Base-by-base conservation (phyloP, 2,113 vertebrate species). In the Apodemus speciosus region DNA sequence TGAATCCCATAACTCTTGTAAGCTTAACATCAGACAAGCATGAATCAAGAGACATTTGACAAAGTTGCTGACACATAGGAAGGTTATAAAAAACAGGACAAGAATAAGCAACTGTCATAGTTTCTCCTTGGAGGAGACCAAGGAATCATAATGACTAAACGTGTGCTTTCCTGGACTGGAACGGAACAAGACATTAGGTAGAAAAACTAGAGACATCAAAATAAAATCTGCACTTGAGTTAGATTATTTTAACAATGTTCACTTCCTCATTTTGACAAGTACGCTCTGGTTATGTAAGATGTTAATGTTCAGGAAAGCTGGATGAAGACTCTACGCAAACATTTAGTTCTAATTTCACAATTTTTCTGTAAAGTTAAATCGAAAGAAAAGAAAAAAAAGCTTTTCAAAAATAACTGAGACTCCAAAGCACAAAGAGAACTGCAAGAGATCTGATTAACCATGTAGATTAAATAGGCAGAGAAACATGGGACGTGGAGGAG, bases 291-390 rank as follows among this genome's bases (percentile, higher is more conserved):
- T 90, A 93, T 75, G 43, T 94, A 92, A 90, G 53, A 89, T 89
- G 84, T 66, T 89, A 91, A 92, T 49, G 60, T 95, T 75, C 94
- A 69, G 64, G 90, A 81, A 93, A 87, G 27, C 6, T 49, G 43
- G 15, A 46, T 91, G 62, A 93, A 94, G 76, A 64, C 23, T 23
- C 76, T 86, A 64, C 80, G 71, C 10, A 53, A 95, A 93, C 64
- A 66, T 43, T 84, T 30, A 91, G 56, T 95, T 95, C 88, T 80
- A 66, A 75, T 43, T 89, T 77, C 84, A 23, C 15, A 88, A 90
- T 40, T 86, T 96, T 94, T 92, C 81, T 88, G 51, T 90, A 90
- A 93, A 93, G 84, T 43, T 76, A 91, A 84, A 95, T 85, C 73
- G 49, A 84, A 56, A 56, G 56, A 53, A 53, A 92, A 93, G 43